Conservation (phyloP, 2,797 vertebrate species). For the Sciurus vulgaris region DNA sequence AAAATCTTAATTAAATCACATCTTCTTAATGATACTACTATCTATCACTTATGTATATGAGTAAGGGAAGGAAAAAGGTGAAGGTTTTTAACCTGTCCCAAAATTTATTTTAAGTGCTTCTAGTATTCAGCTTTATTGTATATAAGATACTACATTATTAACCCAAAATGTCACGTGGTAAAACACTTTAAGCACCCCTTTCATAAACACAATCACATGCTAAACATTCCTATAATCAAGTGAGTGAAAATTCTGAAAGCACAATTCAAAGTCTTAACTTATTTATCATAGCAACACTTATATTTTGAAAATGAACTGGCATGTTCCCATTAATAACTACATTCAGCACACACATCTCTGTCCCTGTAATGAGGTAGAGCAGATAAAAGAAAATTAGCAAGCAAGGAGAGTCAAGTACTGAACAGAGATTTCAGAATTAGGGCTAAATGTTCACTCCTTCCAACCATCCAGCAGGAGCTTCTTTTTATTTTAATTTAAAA, state of each 20-base stretch:
- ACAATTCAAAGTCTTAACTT: neutral
- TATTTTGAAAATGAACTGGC: neutral
- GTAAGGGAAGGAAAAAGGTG: neutral
- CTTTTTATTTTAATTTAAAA: neutral
- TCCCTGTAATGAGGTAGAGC: neutral
- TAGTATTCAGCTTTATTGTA: neutral
- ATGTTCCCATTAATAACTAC: neutral
- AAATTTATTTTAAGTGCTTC: neutral
- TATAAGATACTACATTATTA: neutral
- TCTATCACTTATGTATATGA: neutral
- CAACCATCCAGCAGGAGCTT: neutral
- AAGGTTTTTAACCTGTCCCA: neutral
- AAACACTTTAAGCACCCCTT: neutral
- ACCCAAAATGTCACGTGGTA: neutral
- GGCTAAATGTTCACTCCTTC: neutral
- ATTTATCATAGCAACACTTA: neutral
- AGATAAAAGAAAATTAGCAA: neutral
- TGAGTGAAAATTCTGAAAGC: neutral
- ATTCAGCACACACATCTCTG: neutral
- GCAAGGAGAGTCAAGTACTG: neutral
- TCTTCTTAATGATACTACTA: neutral
- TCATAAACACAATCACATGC: neutral
- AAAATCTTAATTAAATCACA: slow-evolving; percentile 4
- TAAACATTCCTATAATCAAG: neutral
- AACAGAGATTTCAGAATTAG: neutral